A percentile compares a stretch with the other conserved stretches of the same genome.
Evolutionary conservation across 2,797 vertebrate genomes (phyloP).

Genomic region (Sphenodon punctatus): DNA sequence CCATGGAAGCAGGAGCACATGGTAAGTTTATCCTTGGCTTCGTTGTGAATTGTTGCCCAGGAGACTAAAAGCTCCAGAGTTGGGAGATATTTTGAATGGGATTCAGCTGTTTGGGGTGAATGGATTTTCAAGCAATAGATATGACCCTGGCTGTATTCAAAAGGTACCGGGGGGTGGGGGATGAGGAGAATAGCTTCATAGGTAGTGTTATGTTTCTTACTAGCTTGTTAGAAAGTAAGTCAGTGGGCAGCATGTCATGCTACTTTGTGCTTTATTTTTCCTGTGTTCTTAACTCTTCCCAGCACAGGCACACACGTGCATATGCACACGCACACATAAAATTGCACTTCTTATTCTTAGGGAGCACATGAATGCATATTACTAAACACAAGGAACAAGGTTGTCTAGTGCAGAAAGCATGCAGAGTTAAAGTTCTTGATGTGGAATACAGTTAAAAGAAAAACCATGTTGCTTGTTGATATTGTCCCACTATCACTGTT

Average conservation of each 20-base stretch:
- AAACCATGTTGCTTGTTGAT: neutral
- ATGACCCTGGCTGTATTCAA: neutral
- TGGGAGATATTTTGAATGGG: neutral
- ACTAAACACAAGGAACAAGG: neutral
- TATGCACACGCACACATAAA: too few species aligned
- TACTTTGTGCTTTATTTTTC: neutral
- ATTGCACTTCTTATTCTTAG: too few species aligned
- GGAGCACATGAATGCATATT: too few species aligned
- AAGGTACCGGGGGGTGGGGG: neutral
- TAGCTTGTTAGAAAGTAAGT: neutral
- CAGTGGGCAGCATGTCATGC: neutral
- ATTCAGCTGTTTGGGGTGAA: neutral
- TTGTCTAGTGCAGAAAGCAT: neutral
- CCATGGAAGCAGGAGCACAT: constrained; percentile 57
- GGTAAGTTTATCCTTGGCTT: constrained; percentile 59
- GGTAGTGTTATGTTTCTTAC: neutral
- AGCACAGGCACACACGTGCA: too few species aligned
- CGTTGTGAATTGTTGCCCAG: neutral
- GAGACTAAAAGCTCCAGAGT: neutral
- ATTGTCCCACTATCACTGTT: neutral
- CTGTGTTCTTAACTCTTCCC: neutral
- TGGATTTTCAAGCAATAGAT: neutral
- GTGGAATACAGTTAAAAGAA: neutral
- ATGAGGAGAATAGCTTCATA: neutral
- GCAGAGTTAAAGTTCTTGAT: neutral